Conservation (phyloP, 2,113 vertebrate species). For the Neomonachus schauinslandi region DNA sequence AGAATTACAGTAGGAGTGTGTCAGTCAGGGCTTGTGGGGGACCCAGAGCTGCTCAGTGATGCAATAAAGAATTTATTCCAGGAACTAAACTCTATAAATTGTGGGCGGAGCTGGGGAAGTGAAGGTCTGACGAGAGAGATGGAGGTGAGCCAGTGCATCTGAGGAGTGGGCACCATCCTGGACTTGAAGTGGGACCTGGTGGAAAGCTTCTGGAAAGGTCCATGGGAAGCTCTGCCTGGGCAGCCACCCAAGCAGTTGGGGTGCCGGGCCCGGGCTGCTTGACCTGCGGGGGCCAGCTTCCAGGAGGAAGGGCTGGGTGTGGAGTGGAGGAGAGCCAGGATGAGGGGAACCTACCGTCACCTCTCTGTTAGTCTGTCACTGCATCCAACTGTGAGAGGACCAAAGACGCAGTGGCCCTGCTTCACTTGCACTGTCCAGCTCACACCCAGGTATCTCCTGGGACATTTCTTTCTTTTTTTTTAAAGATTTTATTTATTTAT, state of each 20-base stretch:
- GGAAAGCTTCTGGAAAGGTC: not conserved
- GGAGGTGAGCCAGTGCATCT: not conserved
- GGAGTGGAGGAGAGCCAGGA: not conserved
- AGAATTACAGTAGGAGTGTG: not conserved
- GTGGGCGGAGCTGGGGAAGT: not conserved
- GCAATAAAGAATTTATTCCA: not conserved
- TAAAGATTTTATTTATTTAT: too few relatives aligned
- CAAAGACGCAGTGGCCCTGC: not conserved
- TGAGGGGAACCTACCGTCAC: rapidly evolving
- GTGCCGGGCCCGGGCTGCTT: not conserved
- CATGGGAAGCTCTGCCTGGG: not conserved
- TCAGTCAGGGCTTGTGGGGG: not conserved
- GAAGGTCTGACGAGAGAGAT: not conserved
- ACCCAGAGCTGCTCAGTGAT: not conserved
- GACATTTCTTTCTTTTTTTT: not conserved
- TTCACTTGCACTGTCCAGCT: not conserved
- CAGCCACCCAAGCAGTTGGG: not conserved
- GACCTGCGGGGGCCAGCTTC: not conserved
- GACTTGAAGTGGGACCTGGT: not conserved
- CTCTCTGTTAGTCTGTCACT: not conserved
- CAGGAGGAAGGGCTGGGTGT: not conserved
- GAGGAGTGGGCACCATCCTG: rapidly evolving
- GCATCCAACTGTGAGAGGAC: not conserved
- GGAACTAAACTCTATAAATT: not conserved
- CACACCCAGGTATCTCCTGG: not conserved